Conservation (phyloP, 2,888 invertebrate genomes). For the Trachelus troglodyta region DNA sequence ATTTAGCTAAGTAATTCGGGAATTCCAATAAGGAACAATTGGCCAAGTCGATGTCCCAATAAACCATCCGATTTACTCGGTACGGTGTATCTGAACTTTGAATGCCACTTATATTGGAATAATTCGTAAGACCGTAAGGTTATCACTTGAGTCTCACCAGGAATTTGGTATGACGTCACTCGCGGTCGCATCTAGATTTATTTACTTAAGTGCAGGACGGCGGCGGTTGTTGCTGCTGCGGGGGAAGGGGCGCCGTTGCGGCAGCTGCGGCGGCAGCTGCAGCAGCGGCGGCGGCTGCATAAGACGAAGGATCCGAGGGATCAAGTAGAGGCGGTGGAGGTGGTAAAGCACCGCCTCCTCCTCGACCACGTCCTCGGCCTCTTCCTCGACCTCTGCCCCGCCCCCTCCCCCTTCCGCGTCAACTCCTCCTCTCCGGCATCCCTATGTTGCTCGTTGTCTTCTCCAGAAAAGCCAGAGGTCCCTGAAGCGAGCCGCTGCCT, state of each 20-base stretch:
- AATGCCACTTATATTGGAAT: not conserved
- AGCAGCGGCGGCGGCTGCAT: slow-evolving; percentile 53
- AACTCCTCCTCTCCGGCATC: slow-evolving; percentile 85
- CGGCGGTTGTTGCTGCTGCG: slow-evolving; percentile 58
- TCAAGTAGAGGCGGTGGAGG: slow-evolving; percentile 60
- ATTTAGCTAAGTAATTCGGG: not conserved
- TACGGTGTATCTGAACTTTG: not conserved
- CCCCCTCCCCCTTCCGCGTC: slow-evolving; percentile 90
- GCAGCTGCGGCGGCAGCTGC: slow-evolving; percentile 50
- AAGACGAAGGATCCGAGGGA: slow-evolving; percentile 61
- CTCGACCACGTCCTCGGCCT: slow-evolving; percentile 83
- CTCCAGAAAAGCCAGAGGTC: slow-evolving; percentile 88
- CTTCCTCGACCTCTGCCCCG: slow-evolving; percentile 79
- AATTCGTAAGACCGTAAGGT: not conserved
- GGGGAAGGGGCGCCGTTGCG: slow-evolving; percentile 62
- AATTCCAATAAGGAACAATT: not conserved
- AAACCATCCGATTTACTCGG: not conserved
- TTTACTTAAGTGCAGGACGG: slow-evolving; percentile 55
- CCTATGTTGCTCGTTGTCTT: slow-evolving; percentile 94
- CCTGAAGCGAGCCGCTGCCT: slow-evolving; percentile 76
- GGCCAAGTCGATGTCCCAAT: not conserved
- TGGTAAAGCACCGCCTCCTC: slow-evolving; percentile 66
- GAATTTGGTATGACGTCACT: slow-evolving; percentile 11
- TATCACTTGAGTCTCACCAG: not conserved
- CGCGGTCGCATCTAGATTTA: slow-evolving; percentile 29